Evolutionary conservation across 2,797 vertebrate species (phyloP), one percentile per base, ranked within the genome.

Genomic region (Chlorospingus semifuscus): DNA sequence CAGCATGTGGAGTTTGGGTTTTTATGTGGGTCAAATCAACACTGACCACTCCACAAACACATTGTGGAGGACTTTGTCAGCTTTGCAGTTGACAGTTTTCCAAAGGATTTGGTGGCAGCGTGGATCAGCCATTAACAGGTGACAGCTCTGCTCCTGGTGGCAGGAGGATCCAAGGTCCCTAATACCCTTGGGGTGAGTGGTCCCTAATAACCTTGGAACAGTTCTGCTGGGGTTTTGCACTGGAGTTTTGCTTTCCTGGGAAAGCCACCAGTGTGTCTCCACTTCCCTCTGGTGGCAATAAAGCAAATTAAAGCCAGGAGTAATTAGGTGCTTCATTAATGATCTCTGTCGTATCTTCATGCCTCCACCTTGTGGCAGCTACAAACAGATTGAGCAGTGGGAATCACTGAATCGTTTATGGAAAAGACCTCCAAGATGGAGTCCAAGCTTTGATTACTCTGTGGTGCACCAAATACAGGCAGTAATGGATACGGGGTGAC

Each of bases 251-350:
- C n/a, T 50, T 57, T 39, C 27, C 32, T 5, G 56, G 16, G 32
- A 56, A 14, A 20, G 20, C 42, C 24, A 20, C 42, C 13, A 11
- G 13, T 1, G 71, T 15, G 42, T 63, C 42, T 82, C n/a, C 42
- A 50, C 44, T 65, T 89, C 79, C 79, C 79, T 89, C 87, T 77
- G 64, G 71, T 69, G 87, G 71, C 64, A 50, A 49, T 26, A 49
- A 50, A 77, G 36, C 42, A 83, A 44, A 70, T 70, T 34, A 83
- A 89, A 77, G 37, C 16, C n/a, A 1, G 36, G 16, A 76, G 29
- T 76, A 76, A 83, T 75, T 56, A 50, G 56, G 64, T 12, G 27
- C 36, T 63, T 63, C 63, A 3, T 76, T 82, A 76, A 37, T 11
- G 42, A 36, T n/a, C 27, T 61, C 27, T 24, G 7, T 5, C 24